Evolutionary conservation across 2,888 invertebrate genomes (phyloP).

Genomic region (Cyclophora punctaria): DNA sequence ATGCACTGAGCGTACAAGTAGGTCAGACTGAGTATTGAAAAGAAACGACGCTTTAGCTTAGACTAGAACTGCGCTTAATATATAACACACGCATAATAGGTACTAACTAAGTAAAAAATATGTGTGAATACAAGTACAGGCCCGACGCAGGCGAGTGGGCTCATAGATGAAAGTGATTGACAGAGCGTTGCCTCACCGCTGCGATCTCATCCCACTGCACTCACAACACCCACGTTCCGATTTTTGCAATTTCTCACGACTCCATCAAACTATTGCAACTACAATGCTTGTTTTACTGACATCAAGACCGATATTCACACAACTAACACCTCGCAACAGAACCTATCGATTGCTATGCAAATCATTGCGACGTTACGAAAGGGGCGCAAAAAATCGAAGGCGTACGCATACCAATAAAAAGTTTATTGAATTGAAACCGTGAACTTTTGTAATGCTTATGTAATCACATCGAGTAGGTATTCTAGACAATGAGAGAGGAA

Average conservation of each 20-base stretch:
- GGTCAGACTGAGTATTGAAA: too few species aligned
- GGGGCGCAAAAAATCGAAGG: slow-evolving; percentile 23
- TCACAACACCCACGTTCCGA: slow-evolving; percentile 67
- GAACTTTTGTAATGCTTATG: slow-evolving; percentile 29
- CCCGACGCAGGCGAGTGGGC: slow-evolving; percentile 23
- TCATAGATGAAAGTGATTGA: slow-evolving; percentile 56
- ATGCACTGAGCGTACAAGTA: too few species aligned
- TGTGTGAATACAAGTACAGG: too few species aligned
- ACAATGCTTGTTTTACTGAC: slow-evolving; percentile 44
- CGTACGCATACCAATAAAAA: slow-evolving; percentile 18
- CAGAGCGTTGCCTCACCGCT: slow-evolving; percentile 50
- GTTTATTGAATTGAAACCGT: slow-evolving; percentile 26
- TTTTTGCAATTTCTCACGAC: slow-evolving; percentile 64
- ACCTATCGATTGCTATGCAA: slow-evolving; percentile 44
- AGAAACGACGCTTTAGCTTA: too few species aligned
- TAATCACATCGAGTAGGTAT: slow-evolving; percentile 17
- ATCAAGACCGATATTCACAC: slow-evolving; percentile 47
- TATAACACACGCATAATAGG: too few species aligned
- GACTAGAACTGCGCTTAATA: too few species aligned
- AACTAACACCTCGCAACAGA: slow-evolving; percentile 33
- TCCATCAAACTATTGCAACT: slow-evolving; percentile 48
- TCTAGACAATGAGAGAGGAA: slow-evolving; percentile 33
- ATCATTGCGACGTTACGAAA: slow-evolving; percentile 36
- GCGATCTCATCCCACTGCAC: slow-evolving; percentile 43
- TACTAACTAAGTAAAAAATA: too few species aligned